These are phyloP conservation scores for Chrysodeixis includens DNA, from an alignment of 2,888 invertebrate species.

Conservation along the genomic window DNA sequence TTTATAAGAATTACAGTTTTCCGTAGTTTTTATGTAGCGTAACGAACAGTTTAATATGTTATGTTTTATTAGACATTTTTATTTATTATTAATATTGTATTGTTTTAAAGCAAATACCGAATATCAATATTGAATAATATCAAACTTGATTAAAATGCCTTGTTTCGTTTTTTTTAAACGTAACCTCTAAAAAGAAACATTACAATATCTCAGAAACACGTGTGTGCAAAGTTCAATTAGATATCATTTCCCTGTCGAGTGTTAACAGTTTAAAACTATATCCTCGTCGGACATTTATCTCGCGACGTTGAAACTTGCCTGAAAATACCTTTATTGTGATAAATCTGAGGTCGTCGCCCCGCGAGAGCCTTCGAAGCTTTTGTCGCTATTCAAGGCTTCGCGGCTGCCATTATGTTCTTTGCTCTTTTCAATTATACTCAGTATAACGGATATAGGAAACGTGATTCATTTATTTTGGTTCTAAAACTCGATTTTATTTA, in stretches of 20 bases:
- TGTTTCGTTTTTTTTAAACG: no score
- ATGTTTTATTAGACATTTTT: background rate
- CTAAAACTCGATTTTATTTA: background rate
- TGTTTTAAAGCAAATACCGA: no score
- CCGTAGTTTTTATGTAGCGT: background rate
- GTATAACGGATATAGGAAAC: constrained; percentile 5
- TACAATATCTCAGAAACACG: background rate
- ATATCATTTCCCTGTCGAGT: background rate
- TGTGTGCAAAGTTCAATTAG: background rate
- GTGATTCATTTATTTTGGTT: background rate
- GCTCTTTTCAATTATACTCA: constrained; percentile 11
- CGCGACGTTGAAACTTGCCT: constrained; percentile 20
- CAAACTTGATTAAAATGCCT: no score
- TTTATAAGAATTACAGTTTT: constrained; percentile 13
- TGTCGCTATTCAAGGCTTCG: constrained; percentile 26
- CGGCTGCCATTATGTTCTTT: constrained; percentile 16
- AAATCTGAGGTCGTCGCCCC: constrained; percentile 40
- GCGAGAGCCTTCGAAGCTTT: constrained; percentile 27
- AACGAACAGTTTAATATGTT: background rate
- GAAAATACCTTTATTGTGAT: constrained; percentile 34
- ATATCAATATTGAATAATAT: no score
- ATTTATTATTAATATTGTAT: no score
- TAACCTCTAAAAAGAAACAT: no score
- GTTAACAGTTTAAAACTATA: background rate
- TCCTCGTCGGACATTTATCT: constrained; percentile 28